phyloP scores from a whole-genome alignment of 2,797 vertebrate species.

The Takifugu rubripes region DNA sequence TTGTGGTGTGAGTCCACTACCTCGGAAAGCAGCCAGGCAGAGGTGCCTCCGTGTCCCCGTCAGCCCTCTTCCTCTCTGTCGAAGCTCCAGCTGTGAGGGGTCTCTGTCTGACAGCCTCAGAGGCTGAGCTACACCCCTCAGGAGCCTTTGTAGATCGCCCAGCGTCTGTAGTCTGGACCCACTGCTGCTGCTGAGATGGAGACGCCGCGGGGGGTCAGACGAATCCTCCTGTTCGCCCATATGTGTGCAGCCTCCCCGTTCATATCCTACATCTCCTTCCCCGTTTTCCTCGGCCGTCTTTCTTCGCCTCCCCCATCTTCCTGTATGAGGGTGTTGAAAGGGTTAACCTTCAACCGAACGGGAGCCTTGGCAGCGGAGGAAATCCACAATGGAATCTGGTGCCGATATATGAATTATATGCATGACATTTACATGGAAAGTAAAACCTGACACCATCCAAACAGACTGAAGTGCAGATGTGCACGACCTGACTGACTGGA shows the following conservation, averaged over 20 bases:
- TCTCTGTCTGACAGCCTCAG: conserved; percentile 37
- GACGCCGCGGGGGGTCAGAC: conserved; percentile 25
- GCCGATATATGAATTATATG: background rate
- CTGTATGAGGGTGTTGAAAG: conserved; percentile 52
- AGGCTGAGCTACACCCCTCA: conserved; percentile 11
- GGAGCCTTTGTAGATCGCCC: conserved; percentile 21
- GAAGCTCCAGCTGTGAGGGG: conserved; percentile 27
- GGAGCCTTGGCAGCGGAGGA: conserved; percentile 9
- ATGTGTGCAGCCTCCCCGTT: conserved; percentile 17
- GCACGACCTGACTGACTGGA: too few relatives aligned
- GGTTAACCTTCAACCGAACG: conserved; percentile 43
- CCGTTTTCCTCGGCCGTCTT: conserved; percentile 15
- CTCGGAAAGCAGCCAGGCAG: too few relatives aligned
- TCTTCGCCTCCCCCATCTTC: conserved; percentile 37
- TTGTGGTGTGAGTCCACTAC: too few relatives aligned
- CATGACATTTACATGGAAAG: conserved; percentile 33
- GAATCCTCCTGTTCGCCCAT: conserved; percentile 17
- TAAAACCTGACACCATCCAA: too few relatives aligned
- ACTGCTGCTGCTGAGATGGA: conserved; percentile 18
- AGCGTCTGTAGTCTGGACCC: conserved; percentile 19
- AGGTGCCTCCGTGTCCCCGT: background rate
- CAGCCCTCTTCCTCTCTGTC: conserved; percentile 24
- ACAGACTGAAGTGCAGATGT: background rate
- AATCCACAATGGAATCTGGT: conserved; percentile 31
- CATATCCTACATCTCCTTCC: conserved; percentile 13